Evolutionary conservation across 2,113 vertebrate genomes (phyloP).

Genomic region (Dissostichus mawsoni): DNA sequence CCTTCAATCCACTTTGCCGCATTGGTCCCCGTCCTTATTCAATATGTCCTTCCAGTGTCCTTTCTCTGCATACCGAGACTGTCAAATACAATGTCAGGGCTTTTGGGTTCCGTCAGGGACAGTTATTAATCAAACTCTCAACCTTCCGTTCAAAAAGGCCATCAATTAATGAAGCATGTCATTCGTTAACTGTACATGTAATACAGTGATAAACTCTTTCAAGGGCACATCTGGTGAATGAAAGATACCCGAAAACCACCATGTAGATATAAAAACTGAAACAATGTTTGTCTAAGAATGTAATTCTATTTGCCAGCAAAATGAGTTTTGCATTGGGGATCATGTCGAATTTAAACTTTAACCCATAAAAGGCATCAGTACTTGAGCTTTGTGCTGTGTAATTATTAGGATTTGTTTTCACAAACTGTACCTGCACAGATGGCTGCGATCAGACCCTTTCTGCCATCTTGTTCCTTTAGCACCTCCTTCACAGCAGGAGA

Average conservation of each 20-base stretch:
- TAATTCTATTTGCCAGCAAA: not conserved
- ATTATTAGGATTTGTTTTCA: constrained; percentile 42
- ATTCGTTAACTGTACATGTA: constrained; percentile 5
- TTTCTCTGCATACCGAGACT: constrained; percentile 47
- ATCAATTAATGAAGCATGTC: constrained; percentile 10
- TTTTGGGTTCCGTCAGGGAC: constrained; percentile 40
- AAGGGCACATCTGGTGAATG: constrained; percentile 6
- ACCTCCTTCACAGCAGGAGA: constrained; percentile 92
- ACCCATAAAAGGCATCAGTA: not conserved
- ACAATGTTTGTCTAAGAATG: constrained; percentile 2
- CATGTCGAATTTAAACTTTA: constrained; percentile 19
- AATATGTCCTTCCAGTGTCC: constrained; percentile 72
- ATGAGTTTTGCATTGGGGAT: constrained; percentile 13
- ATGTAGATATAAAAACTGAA: not conserved
- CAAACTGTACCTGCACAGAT: constrained; percentile 93
- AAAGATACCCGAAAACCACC: constrained; percentile 9
- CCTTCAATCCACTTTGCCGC: constrained; percentile 71
- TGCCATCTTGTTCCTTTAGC: constrained; percentile 92
- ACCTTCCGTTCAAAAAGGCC: constrained; percentile 28
- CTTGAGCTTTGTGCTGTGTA: not conserved
- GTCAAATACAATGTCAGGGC: constrained; percentile 56
- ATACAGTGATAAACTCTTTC: constrained; percentile 10
- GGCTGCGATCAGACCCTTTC: constrained; percentile 95
- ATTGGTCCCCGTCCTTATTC: constrained; percentile 67
- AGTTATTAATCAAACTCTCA: constrained; percentile 51